These are phyloP conservation scores for Nesoenas mayeri DNA, from an alignment of 2,113 vertebrate species.

Conservation along the genomic window DNA sequence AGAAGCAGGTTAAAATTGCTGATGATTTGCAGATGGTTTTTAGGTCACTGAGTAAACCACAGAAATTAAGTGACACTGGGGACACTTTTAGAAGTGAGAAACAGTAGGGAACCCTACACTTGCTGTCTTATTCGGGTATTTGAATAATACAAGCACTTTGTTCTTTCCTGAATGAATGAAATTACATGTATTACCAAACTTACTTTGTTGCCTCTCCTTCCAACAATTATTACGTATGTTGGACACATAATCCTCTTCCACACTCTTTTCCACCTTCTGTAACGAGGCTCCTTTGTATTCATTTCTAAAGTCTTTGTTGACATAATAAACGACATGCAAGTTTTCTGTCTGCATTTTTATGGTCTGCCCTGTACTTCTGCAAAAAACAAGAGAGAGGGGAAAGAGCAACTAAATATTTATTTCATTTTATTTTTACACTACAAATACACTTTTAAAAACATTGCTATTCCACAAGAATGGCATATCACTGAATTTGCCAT, in stretches of 20 bases:
- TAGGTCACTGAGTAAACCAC: not conserved
- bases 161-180: not conserved
- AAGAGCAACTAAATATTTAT: not conserved
- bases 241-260: slow-evolving; percentile 96
- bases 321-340: slow-evolving; percentile 88
- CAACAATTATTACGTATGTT: slow-evolving; percentile 97
- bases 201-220: slow-evolving; percentile 97
- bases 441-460: not conserved
- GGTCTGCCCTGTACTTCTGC: slow-evolving; percentile 90
- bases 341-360: slow-evolving; percentile 93
- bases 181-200: slow-evolving; percentile 60
- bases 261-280: slow-evolving; percentile 94
- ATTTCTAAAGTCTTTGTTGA: slow-evolving; percentile 92
- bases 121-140: not conserved
- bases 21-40: not conserved
- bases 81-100: not conserved
- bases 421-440: not conserved
- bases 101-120: not conserved
- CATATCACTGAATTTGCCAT: not conserved
- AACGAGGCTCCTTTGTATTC: slow-evolving; percentile 90
- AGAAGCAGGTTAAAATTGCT: not conserved
- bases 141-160: not conserved
- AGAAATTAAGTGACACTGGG: not conserved
- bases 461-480: not conserved
- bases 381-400: not conserved